Evolutionary conservation across 2,113 vertebrate genomes (phyloP).

Genomic region (Spheniscus mendiculus): DNA sequence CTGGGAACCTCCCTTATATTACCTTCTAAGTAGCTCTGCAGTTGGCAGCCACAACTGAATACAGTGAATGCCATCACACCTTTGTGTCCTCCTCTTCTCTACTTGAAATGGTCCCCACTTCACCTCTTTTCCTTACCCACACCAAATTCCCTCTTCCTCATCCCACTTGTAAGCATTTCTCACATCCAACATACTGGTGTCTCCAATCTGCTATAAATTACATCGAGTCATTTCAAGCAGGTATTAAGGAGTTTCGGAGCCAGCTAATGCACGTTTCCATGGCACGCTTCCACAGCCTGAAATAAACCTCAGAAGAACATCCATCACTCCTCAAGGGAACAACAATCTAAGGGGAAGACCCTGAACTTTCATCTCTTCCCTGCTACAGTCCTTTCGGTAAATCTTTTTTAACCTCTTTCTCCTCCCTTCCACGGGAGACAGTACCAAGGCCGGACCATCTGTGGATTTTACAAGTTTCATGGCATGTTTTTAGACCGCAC

Average conservation of each 20-base stretch:
- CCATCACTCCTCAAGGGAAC: neutral
- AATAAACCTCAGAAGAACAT: constrained; percentile 6
- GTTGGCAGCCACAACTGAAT: neutral
- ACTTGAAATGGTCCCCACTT: neutral
- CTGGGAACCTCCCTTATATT: neutral
- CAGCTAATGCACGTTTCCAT: neutral
- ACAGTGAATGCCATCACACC: neutral
- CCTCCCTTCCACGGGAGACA: neutral
- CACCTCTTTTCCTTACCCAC: neutral
- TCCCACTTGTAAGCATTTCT: neutral
- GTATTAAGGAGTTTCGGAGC: neutral
- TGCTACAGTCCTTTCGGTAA: neutral
- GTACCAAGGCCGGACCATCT: neutral
- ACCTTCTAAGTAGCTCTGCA: neutral
- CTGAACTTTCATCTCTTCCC: neutral
- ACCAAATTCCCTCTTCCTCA: neutral
- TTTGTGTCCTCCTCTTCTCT: neutral
- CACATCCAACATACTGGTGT: neutral
- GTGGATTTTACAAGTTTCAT: neutral
- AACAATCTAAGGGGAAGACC: neutral
- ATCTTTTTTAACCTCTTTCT: neutral
- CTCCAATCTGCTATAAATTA: neutral
- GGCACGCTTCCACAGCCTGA: constrained; percentile 1
- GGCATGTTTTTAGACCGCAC: neutral
- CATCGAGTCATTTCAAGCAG: neutral